Evolutionary conservation across 2,113 vertebrate genomes (phyloP).

Genomic region (Ameiurus melas): DNA sequence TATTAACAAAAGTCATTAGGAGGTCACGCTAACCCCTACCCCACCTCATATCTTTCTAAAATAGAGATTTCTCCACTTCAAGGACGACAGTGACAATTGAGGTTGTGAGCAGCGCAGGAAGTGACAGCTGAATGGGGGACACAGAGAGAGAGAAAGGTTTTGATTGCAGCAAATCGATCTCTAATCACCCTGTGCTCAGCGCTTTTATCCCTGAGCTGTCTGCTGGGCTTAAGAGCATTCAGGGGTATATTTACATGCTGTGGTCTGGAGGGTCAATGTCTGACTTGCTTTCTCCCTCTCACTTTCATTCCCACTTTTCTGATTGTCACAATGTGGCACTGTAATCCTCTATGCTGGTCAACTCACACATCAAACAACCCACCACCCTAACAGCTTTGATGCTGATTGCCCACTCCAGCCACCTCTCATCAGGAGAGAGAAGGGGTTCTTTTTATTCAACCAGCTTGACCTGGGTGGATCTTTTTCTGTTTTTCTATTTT

Average conservation of each 20-base stretch:
- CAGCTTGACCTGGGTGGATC: conserved; percentile 33
- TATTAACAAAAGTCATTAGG: conserved; percentile 64
- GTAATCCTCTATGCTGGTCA: conserved; percentile 52
- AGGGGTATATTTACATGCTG: conserved; percentile 74
- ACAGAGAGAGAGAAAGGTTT: conserved; percentile 62
- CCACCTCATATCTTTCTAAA: conserved; percentile 60
- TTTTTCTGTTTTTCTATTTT: conserved; percentile 12
- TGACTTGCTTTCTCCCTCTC: conserved; percentile 36
- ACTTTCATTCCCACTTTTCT: conserved; percentile 45
- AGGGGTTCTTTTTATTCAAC: not conserved
- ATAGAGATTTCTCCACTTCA: conserved; percentile 72
- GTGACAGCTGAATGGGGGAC: conserved; percentile 37
- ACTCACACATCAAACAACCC: conserved; percentile 34
- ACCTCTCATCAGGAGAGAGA: conserved; percentile 43
- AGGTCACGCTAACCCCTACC: conserved; percentile 30
- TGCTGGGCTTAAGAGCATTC: conserved; percentile 68
- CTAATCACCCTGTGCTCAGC: conserved; percentile 73
- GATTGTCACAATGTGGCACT: conserved; percentile 61
- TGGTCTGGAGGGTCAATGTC: conserved; percentile 63
- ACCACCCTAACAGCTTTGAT: conserved; percentile 42
- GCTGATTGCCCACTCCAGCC: conserved; percentile 64
- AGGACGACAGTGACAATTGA: conserved; percentile 40
- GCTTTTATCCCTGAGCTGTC: conserved; percentile 72
- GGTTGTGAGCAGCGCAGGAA: conserved; percentile 23
- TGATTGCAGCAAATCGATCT: conserved; percentile 81